Evolutionary conservation across 53 echinoderm and acorn worm genomes (phyloP), one percentile per base, ranked within the genome.

Genomic region (Paelopatides confundens): DNA sequence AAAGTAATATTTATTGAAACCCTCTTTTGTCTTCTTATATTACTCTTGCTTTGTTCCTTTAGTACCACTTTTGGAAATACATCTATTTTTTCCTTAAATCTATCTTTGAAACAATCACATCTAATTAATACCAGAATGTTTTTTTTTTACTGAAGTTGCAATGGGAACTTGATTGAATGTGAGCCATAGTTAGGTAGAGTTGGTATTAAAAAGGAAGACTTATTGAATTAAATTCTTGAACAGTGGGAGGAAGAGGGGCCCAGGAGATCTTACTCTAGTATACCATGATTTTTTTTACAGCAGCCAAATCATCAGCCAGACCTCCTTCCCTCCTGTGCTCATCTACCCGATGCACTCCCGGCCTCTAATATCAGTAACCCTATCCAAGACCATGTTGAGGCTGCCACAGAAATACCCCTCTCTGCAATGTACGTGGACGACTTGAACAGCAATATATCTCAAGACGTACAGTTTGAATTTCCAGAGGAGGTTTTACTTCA

Each of bases 401-500:
- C 84, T 1, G 28, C 84, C 26, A 63, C 64, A 17, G 84, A 83
- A 12, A 28, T 63, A n/a, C 63, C 63, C 3, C 40, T 83, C 33
- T 79, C 79, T 3, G 63, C 84, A 23, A 63, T 64, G 65, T 83
- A 83, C 24, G 84, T 65, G 33, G 84, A 83, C 27, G 84, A 83
- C 43, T 24, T 83, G 36, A 83, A 83, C 40, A 83, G 65, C 40
- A 83, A 83, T 43, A 83, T 83, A 23, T 83, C 84, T 33, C 65
- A 63, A 13, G 84, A 83, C 27, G 27, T 83, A 63, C 84, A 65
- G 37, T 83, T 83, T 65, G 84, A 83, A 65, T 83, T 83, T 24
- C 84, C 84, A 13, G 84, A 83, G 30, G 84, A 83, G 37, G 65
- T 83, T 3, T 18, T 83, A 7, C 35, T 63, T 3, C 37, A 38